These are phyloP conservation scores for Taxidea taxus DNA, from an alignment of 2,113 vertebrate species.

Conservation along the genomic window DNA sequence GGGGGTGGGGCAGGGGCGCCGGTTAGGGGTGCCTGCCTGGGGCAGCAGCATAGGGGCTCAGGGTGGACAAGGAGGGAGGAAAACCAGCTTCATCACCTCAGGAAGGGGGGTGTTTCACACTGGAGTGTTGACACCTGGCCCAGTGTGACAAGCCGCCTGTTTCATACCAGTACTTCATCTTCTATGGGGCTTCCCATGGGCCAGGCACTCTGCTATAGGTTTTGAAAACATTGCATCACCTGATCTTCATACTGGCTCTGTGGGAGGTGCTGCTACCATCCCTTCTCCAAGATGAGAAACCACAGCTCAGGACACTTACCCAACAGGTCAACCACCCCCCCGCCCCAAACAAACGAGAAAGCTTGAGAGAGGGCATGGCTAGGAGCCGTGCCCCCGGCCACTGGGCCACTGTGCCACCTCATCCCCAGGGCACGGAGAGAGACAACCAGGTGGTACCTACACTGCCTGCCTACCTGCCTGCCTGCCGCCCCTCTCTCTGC, in stretches of 20 bases:
- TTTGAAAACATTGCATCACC: not conserved
- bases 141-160: too few species aligned
- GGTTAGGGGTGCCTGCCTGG: accelerated
- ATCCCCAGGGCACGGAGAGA: not conserved
- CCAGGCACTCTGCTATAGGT: not conserved
- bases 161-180: not conserved
- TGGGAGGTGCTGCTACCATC: not conserved
- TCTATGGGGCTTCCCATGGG: not conserved
- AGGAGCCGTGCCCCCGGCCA: not conserved
- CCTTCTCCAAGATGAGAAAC: not conserved
- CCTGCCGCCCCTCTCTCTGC: not conserved
- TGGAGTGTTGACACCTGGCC: accelerated
- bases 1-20: not conserved
- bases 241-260: not conserved
- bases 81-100: not conserved
- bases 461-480: not conserved
- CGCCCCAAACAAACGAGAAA: too few species aligned
- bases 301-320: not conserved
- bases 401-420: accelerated
- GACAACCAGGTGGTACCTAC: not conserved
- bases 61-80: not conserved
- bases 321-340: not conserved
- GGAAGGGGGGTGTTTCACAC: not conserved
- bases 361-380: not conserved
- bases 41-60: not conserved